A percentile compares a stretch with the other conserved stretches of the same genome.
These are phyloP conservation scores for Neocloeon triangulifer DNA, from an alignment of 1,140 invertebrate species.

Conservation along the genomic window DNA sequence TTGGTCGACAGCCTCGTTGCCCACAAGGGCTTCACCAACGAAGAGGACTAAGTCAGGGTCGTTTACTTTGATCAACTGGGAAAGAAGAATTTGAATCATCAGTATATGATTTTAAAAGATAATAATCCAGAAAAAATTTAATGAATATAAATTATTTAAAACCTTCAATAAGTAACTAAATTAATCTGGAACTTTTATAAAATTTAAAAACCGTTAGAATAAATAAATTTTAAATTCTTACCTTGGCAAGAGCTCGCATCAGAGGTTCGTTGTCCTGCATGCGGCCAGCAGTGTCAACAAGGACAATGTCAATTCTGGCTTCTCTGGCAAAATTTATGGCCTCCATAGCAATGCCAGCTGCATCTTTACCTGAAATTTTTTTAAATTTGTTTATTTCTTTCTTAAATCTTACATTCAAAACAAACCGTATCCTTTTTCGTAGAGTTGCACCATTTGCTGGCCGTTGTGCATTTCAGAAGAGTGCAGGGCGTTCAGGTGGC, in stretches of 20 bases:
- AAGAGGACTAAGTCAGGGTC: conserved; percentile 94
- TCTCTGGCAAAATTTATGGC: conserved; percentile 78
- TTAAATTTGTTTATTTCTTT: no score
- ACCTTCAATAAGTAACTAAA: no score
- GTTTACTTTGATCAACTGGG: conserved; percentile 58
- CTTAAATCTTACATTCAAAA: neutral
- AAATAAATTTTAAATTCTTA: no score
- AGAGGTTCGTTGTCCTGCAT: conserved; percentile 99
- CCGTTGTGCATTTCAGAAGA: conserved; percentile 46
- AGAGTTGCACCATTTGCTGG: conserved; percentile 70
- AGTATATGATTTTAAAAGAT: no score
- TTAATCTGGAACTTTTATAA: no score
- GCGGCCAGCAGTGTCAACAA: conserved; percentile 93
- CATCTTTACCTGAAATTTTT: conserved; percentile 87
- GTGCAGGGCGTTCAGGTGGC: conserved; percentile 86
- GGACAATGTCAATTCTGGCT: conserved; percentile 64
- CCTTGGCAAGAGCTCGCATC: conserved; percentile 88
- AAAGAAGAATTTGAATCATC: no score
- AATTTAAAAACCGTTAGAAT: no score
- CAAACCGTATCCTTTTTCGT: conserved; percentile 87
- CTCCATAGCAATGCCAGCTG: conserved; percentile 92
- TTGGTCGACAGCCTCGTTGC: conserved; percentile 99
- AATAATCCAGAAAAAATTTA: no score
- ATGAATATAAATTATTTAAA: no score
- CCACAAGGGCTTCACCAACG: conserved; percentile 96